Base-by-base conservation (phyloP, 53 echinoderm and acorn worm genomes). In the Echinometra lucunter region DNA sequence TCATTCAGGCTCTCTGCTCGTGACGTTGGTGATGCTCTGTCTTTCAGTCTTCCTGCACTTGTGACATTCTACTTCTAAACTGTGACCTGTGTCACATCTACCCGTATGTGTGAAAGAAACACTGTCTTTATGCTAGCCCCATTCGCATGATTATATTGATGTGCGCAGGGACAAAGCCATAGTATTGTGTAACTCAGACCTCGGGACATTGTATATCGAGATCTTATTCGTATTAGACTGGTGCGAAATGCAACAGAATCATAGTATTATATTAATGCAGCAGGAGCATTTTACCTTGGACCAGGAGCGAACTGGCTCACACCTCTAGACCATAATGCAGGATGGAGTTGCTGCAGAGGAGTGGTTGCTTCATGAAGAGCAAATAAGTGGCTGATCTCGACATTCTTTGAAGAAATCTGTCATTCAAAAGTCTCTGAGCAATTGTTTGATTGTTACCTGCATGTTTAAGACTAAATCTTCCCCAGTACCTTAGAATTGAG, bases 21-120 rank as follows among this genome's bases (percentile, higher is more conserved):
- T 93, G 53, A 93, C 93, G 6, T 55, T 37, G 32, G 32, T 18
- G 5, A 38, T 80, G 32, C 93, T 93, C 93, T 93, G 80, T 38
- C 53, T 80, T 58, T 56, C 81, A 5, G 34, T 93, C 34, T 25
- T 93, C 19, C 78, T 93, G 57, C 93, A 80, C 18, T 93, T 70
- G 93, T 93, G 93, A 93, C 57, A 35, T 44, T 42, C 42, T 78
- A 42, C 42, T 49, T 88, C 30, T 88, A 4, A 53, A 25, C 56
- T 27, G 1, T 78, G 78, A 78, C 78, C 23, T 78, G 23, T 78
- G 19, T 78, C 11, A 7, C 78, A 78, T 78, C 42, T 12, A 38
- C 6, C n/a, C n/a, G n/a, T n/a, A n/a, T n/a, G 40, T 42, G 78
- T 78, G 78, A 78, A 78, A 21, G 23, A 15, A 42, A 38, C 42